phyloP scores from a whole-genome alignment of 2,113 vertebrate genomes.

The Columba janthina region DNA sequence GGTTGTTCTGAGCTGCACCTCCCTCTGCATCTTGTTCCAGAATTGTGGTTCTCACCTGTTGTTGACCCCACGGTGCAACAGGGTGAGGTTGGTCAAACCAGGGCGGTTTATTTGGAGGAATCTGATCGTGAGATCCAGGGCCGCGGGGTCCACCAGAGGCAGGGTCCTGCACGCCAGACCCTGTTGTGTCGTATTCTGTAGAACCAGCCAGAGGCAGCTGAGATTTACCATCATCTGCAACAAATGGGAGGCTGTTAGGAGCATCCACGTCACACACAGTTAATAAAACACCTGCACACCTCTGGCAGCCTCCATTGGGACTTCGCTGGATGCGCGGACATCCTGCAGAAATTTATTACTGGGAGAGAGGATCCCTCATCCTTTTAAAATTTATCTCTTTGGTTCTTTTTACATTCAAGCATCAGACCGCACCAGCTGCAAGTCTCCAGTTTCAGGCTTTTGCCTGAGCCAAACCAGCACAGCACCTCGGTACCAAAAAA shows the following conservation, averaged over 20 bases:
- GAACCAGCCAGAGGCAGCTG: conserved; percentile 81
- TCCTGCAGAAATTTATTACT: neutral
- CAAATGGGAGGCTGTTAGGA: neutral
- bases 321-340: neutral
- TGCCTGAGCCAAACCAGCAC: neutral
- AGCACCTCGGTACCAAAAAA: neutral
- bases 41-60: conserved; percentile 70
- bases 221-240: conserved; percentile 87
- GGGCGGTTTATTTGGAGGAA: conserved; percentile 85
- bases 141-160: conserved; percentile 77
- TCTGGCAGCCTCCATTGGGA: neutral
- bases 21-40: neutral
- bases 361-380: neutral
- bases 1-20: neutral
- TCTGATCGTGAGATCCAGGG: conserved; percentile 82
- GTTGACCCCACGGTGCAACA: conserved; percentile 86
- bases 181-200: conserved; percentile 82
- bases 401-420: neutral
- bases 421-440: neutral
- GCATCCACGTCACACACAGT: fast-evolving
- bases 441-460: neutral
- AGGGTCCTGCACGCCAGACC: conserved; percentile 79
- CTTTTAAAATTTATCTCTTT: neutral
- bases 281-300: neutral
- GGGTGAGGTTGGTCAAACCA: conserved; percentile 95